Conservation (phyloP, 2,888 invertebrate species). For the Notodonta dromedarius region DNA sequence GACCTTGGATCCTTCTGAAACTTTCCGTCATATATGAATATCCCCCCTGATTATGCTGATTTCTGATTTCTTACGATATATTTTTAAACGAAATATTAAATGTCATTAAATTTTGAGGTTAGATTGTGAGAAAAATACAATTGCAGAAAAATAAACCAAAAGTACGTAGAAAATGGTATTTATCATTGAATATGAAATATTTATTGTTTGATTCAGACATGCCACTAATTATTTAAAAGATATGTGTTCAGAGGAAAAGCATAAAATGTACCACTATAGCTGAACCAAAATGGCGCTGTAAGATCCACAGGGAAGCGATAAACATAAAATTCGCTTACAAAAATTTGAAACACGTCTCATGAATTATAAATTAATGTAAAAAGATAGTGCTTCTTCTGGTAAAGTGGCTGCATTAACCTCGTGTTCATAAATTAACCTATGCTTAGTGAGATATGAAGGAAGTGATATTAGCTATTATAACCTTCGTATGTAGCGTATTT, state of each 20-base stretch:
- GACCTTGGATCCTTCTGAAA: too few relatives aligned
- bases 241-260: not conserved
- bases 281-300: conserved; percentile 59
- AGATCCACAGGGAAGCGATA: conserved; percentile 41
- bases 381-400: conserved; percentile 58
- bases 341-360: conserved; percentile 45
- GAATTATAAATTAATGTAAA: conserved; percentile 49
- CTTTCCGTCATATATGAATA: too few relatives aligned
- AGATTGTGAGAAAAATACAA: conserved; percentile 6
- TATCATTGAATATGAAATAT: not conserved
- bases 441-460: conserved; percentile 77
- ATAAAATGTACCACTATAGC: not conserved
- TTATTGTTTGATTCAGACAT: not conserved
- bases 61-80: not conserved
- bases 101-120: conserved; percentile 32
- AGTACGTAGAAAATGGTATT: conserved; percentile 18
- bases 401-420: conserved; percentile 68
- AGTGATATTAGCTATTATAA: conserved; percentile 80
- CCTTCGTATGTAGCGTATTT: conserved; percentile 79
- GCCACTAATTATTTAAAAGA: not conserved
- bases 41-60: too few relatives aligned
- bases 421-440: conserved; percentile 64
- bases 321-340: conserved; percentile 23
- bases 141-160: conserved; percentile 8
- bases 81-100: conserved; percentile 23